Evolutionary conservation across 2,888 invertebrate genomes (phyloP).

Genomic region (Yponomeuta malinellus): DNA sequence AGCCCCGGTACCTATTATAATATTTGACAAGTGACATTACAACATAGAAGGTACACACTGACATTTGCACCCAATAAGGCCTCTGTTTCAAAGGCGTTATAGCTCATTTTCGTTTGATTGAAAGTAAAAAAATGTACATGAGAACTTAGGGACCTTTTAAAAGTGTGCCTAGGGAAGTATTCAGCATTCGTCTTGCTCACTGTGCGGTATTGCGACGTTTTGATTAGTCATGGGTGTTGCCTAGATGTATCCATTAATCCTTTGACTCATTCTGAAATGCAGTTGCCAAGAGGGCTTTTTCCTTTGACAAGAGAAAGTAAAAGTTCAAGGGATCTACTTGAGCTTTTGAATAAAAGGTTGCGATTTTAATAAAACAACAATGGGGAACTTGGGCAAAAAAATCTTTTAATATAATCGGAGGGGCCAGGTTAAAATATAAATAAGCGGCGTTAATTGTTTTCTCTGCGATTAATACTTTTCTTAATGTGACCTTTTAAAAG

Average conservation of each 20-base stretch:
- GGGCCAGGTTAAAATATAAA: too few species aligned
- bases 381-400: background rate
- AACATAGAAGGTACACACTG: conserved; percentile 19
- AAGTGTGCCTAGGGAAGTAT: conserved; percentile 21
- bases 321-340: background rate
- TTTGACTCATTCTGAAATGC: background rate
- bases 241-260: background rate
- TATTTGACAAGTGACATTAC: conserved; percentile 63
- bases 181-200: too few species aligned
- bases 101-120: background rate
- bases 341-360: background rate
- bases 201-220: background rate
- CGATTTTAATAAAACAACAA: background rate
- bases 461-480: too few species aligned
- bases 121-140: conserved; percentile 40
- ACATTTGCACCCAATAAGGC: background rate
- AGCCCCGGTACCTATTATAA: conserved; percentile 37
- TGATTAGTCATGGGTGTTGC: conserved; percentile 1
- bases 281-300: background rate
- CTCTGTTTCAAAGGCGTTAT: background rate
- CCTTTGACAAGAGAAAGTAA: background rate
- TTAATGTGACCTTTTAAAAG: too few species aligned
- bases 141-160: conserved; percentile 64
- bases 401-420: background rate
- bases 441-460: too few species aligned